These are phyloP conservation scores for Halocynthia aurantium DNA, from an alignment of 23 tunicate species.

Conservation along the genomic window DNA sequence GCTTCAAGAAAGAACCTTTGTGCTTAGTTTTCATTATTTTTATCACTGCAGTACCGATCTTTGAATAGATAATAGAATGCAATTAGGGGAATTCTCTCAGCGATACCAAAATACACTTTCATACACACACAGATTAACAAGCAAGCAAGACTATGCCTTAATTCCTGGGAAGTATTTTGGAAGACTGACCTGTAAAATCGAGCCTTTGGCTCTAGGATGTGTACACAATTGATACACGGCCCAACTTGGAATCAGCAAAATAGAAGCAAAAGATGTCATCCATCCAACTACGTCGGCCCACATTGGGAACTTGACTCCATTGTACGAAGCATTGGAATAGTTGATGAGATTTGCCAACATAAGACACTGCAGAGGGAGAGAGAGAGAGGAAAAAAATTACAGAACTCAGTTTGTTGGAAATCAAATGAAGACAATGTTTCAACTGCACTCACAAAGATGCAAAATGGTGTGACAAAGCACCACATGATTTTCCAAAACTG, in stretches of 20 bases:
- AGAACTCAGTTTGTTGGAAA: background rate
- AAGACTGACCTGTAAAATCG: background rate
- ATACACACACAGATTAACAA: background rate
- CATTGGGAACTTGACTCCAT: slow-evolving; percentile 26
- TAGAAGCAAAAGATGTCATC: slow-evolving; percentile 49
- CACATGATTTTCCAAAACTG: slow-evolving; percentile 59
- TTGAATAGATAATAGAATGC: too few species aligned
- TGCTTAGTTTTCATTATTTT: too few species aligned
- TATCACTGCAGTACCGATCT: too few species aligned
- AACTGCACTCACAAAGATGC: slow-evolving; percentile 36
- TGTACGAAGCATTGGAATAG: slow-evolving; percentile 53
- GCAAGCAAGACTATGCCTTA: background rate
- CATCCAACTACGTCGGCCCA: slow-evolving; percentile 76
- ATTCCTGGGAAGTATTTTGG: background rate
- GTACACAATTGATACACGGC: slow-evolving; percentile 39
- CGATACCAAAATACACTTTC: background rate
- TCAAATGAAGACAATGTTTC: background rate
- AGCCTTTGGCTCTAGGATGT: slow-evolving; percentile 64
- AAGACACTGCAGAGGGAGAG: slow-evolving; percentile 17
- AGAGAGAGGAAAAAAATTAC: background rate
- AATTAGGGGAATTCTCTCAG: too few species aligned
- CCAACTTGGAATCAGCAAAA: slow-evolving; percentile 38
- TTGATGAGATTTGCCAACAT: slow-evolving; percentile 30
- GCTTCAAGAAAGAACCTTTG: too few species aligned
- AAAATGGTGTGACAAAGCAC: slow-evolving; percentile 38